Base-by-base conservation (phyloP, 2,888 invertebrate genomes). In the Ommatoiulus sabulosus region DNA sequence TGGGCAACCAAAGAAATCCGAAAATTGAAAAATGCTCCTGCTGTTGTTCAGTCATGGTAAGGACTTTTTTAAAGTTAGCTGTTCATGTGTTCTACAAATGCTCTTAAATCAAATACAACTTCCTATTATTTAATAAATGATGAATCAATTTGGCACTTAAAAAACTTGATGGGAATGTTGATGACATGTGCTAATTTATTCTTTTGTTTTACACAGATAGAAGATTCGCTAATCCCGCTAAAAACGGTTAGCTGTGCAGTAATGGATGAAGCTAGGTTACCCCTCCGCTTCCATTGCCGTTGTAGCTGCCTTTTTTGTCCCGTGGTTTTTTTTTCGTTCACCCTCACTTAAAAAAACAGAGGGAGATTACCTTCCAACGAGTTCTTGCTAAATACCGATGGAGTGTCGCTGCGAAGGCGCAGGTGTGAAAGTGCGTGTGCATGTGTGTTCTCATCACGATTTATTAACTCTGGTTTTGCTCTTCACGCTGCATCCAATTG, bases 1-100 rank as follows among this genome's bases (percentile, higher is more conserved):
- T 99, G 99, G 99, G 99, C 99, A 90, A 95, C 96, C 90, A 98
- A 98, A 94, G 98, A 98, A 94, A 96, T 99, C 92, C 96, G 97
- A 92, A 97, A 97, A 93, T 94, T 98, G 92, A 98, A 97, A 93
- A 95, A 94, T 91, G 85, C 87, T 87, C 52, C 94, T 12, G 12
- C 44, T 43, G 63, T 44, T 86, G 88, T 88, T 46, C 88, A 88
- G 84, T 89, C 89, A 46, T 89, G 89, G 89, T 89, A 88, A 88
- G 35, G 24, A 10, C 15, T 52, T 52, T 52, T 52, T 2, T 15
- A 46, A 20, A n/a, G n/a, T n/a, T n/a, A n/a, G n/a, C n/a, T n/a
- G n/a, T n/a, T n/a, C n/a, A n/a, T n/a, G n/a, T n/a, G n/a, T n/a
- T n/a, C n/a, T n/a, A n/a, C n/a, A n/a, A n/a, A n/a, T n/a, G n/a